Evolutionary conservation across 2,113 vertebrate species (phyloP), one percentile per base, ranked within the genome.

Genomic region (Porphyrio hochstetteri): DNA sequence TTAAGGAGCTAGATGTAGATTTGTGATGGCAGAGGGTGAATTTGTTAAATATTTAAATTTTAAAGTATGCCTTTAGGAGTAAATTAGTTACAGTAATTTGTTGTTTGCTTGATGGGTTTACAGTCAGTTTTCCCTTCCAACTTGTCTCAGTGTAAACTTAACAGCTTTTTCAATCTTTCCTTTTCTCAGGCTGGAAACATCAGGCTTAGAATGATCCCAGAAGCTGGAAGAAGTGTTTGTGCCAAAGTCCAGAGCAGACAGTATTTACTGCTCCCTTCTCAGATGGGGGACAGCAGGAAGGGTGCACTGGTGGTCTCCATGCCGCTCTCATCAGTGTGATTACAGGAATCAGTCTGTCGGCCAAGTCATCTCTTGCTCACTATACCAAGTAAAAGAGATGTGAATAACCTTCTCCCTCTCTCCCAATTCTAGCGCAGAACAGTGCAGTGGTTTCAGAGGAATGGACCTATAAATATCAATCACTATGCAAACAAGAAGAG

Each of bases 401-500:
- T 18, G 15, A 82, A 20, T 95, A 83, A 90, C 25, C 23, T 5
- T 81, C 75, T 27, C 81, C 27, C 23, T 53, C 35, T 77, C 14
- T 82, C 46, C 38, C 35, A 24, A 86, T 93, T 92, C 8, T 82
- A 98, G 98, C 82, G 0, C 6, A 46, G 56, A 21, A 1, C 2
- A 0, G 29, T 70, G 1, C 93, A 11, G 68, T 52, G 88, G 95
- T 88, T 96, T 61, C 91, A 93, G 10, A 92, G 84, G 27, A 88
- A 75, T 9, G 56, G 60, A 31, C 98, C 97, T 16, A 97, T 99
- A 89, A 99, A 99, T 91, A 98, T 99, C 96, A 99, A 99, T 97
- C 98, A 99, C 84, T 99, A 99, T 0, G 99, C 99, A 81, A 99
- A 99, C 79, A 99, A 99, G 98, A 99, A 99, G 98, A 99, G 99